Base-by-base conservation (phyloP, 2,888 invertebrate species). In the Chromoteleia sp. region DNA sequence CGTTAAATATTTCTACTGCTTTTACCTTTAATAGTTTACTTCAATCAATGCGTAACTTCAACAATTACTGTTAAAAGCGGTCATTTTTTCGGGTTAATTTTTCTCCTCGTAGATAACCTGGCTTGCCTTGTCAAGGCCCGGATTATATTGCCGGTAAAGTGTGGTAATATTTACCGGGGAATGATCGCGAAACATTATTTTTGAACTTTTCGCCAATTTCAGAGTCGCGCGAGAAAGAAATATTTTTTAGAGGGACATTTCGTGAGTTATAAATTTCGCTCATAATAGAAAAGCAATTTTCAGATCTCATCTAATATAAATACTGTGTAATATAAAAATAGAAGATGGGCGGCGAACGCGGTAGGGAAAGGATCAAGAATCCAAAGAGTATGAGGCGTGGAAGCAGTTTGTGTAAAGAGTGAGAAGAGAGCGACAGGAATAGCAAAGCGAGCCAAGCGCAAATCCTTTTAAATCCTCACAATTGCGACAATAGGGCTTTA, bases 391-490 rank as follows among this genome's bases (percentile, higher is more conserved):
- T 59, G 80, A 78, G 80, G 80, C 63, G 78, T 75, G 75, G 71
- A 75, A 61, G 75, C 71, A 70, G 76, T 76, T 82, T 80, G 63
- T 63, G 50, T 45, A 76, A 63, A 65, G 78, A 74, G 74, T 58
- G 82, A 71, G 77, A 71, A 77, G 79, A 76, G 77, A 75, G 73
- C 52, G 83, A 83, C 76, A 82, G 71, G 80, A 80, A 80, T 63
- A 85, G 85, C 81, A 85, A 82, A 83, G 84, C 84, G 84, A 86
- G 85, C 82, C 86, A 85, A 89, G 89, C 87, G 90, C 89, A 91
- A 91, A 92, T 92, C 92, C 91, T 91, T 92, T 92, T 92, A 92
- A 92, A 92, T 92, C 91, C 92, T 91, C 91, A 92, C 92, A 92
- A 91, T 92, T 92, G 91, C 91, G 91, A 91, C 92, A 92, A 91